These are phyloP conservation scores for Natator depressus DNA, from an alignment of 2,113 vertebrate genomes.

Conservation along the genomic window DNA sequence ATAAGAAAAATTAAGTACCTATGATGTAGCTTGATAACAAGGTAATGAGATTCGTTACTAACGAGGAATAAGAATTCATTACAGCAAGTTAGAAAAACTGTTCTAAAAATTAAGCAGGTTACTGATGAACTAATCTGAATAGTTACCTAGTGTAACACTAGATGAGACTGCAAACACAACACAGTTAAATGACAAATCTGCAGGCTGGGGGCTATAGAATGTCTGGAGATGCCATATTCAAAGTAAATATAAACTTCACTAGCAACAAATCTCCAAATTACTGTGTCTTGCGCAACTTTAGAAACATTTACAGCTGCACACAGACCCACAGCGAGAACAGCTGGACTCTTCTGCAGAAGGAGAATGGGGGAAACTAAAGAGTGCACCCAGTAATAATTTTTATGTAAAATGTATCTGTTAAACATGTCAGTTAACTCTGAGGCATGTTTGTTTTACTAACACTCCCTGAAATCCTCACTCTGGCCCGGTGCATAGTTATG, in stretches of 20 bases:
- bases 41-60: neutral
- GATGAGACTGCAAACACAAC: neutral
- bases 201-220: neutral
- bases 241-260: neutral
- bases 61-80: neutral
- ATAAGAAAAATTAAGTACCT: neutral
- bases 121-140: neutral
- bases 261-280: neutral
- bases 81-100: neutral
- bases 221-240: neutral
- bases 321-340: constrained; percentile 4
- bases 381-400: neutral
- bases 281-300: neutral
- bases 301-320: constrained; percentile 26
- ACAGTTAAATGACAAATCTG: neutral
- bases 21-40: neutral
- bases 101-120: neutral
- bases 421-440: neutral
- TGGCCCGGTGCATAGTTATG: neutral
- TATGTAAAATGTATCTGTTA: neutral
- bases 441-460: neutral
- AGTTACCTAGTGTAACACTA: neutral
- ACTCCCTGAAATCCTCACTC: neutral
- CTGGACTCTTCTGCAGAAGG: neutral
- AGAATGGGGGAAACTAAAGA: neutral